Evolutionary conservation across 2,113 vertebrate genomes (phyloP).

Genomic region (Myotis davidii): DNA sequence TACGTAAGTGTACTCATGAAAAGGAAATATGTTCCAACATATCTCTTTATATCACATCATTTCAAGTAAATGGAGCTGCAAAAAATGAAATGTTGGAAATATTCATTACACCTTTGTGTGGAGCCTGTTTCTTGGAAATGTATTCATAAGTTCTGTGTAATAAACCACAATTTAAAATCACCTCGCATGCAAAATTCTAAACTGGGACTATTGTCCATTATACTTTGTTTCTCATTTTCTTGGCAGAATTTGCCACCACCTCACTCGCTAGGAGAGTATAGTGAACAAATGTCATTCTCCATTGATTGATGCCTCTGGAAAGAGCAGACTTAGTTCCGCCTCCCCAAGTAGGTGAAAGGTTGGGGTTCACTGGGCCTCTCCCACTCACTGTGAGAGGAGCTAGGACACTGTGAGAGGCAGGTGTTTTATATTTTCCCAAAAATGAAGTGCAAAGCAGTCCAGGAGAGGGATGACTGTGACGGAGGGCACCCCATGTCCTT

Average conservation of each 20-base stretch:
- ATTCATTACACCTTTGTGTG: slow-evolving; percentile 55
- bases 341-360: background rate
- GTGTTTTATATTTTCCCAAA: background rate
- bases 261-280: background rate
- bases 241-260: background rate
- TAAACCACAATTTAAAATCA: slow-evolving; percentile 62
- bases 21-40: slow-evolving; percentile 74
- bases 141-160: slow-evolving; percentile 39
- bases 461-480: background rate
- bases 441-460: background rate
- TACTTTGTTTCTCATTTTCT: background rate
- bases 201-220: background rate
- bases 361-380: background rate
- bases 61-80: slow-evolving; percentile 82
- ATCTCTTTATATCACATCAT: slow-evolving; percentile 72
- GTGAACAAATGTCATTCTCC: background rate
- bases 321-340: background rate
- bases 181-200: slow-evolving; percentile 66
- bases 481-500: background rate
- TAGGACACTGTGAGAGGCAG: background rate
- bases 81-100: slow-evolving; percentile 75
- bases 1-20: slow-evolving; percentile 73
- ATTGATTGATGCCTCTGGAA: background rate
- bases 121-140: slow-evolving; percentile 53
- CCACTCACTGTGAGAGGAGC: background rate